Base-by-base conservation (phyloP, 1,140 invertebrate genomes). In the Nilaparvata lugens region DNA sequence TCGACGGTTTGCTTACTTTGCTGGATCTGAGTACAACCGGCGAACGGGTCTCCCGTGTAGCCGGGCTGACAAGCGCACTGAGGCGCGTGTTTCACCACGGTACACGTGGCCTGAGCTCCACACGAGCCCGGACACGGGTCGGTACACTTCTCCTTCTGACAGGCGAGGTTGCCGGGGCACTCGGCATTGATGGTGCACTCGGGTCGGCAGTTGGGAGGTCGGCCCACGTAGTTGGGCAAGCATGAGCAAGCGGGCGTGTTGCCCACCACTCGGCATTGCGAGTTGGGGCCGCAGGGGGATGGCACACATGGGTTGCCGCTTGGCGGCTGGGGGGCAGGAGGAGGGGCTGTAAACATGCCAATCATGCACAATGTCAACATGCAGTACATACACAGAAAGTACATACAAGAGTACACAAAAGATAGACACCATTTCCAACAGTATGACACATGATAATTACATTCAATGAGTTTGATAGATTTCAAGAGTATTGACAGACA, bases 51-150 rank as follows among this genome's bases (percentile, higher is more conserved):
- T 43, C 73, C 77, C 23, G 73, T 75, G 62, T 76, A 81, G 6
- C 81, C 80, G 38, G 78, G 72, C 2, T 74, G 69, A 67, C 81
- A 83, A n/a, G 72, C 71, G 59, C 81, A 83, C 16, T 76, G 68
- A 9, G 79, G 77, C 13, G 75, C 74, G 61, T 83, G 81, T 60
- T 81, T 77, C 21, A 74, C 68, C 0, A 80, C 75, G 5, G 65
- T 66, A 69, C 81, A 82, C 2, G 75, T 71, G 0, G 79, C 75
- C 57, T 75, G 74, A n/a, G 72, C 63, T 1, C 80, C 80, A 65
- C 80, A 82, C 14, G 78, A 78, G 45, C 76, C 77, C 5, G 75
- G 74, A 62, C 79, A 81, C 21, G 78, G 79, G 58, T 81, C 74
- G 56, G 65, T 67, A 62, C 79, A 81, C 55, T 71, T 74, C 52